These are phyloP conservation scores for Orthosia gothica DNA, from an alignment of 2,888 invertebrate species.

Conservation along the genomic window DNA sequence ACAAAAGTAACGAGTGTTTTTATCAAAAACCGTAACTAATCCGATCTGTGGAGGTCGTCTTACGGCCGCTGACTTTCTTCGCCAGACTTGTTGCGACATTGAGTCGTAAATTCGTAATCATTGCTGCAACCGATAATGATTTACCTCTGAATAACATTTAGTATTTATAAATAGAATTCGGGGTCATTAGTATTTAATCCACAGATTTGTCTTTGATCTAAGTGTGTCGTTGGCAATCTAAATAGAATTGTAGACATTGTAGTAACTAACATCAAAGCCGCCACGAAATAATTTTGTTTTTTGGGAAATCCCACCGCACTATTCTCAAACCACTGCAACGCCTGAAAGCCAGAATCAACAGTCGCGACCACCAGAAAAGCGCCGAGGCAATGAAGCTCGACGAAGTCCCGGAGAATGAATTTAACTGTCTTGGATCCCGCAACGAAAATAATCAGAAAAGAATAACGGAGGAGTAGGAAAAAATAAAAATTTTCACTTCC, in stretches of 20 bases:
- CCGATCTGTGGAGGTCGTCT: constrained; percentile 63
- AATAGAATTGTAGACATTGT: neutral
- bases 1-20: constrained; percentile 44
- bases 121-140: constrained; percentile 47
- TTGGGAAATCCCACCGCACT: too few species aligned
- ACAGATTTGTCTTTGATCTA: neutral
- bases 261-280: too few species aligned
- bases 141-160: constrained; percentile 34
- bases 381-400: too few species aligned
- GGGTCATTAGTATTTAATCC: constrained; percentile 17
- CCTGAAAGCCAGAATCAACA: too few species aligned
- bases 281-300: too few species aligned
- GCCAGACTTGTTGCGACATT: constrained; percentile 63
- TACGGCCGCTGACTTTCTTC: constrained; percentile 66
- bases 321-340: too few species aligned
- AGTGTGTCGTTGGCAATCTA: constrained; percentile 4
- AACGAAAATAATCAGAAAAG: too few species aligned
- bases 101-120: constrained; percentile 62
- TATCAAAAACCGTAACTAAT: constrained; percentile 68
- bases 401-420: too few species aligned
- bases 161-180: constrained; percentile 39
- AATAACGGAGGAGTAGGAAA: too few species aligned
- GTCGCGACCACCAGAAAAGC: too few species aligned
- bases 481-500: too few species aligned
- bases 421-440: too few species aligned